Evolutionary conservation across 2,888 invertebrate genomes (phyloP), one percentile per base, ranked within the genome.

Genomic region (Plemyria rubiginata): DNA sequence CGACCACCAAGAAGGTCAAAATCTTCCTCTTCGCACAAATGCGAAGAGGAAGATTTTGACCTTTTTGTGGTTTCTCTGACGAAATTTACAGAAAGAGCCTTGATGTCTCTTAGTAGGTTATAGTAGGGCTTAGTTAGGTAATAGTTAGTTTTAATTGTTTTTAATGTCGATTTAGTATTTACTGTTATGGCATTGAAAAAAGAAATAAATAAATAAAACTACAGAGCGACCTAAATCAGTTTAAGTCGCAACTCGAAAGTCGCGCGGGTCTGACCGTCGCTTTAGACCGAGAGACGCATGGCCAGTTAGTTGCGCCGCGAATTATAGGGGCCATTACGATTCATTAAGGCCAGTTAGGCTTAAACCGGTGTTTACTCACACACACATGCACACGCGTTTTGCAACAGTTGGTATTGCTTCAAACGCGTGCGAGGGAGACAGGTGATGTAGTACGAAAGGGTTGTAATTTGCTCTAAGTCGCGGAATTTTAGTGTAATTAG

Each of bases 291-390:
- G 60, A 60, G 60, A 59, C 91, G 88, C 88, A 90, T 86, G 91
- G 90, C 87, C 91, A 92, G 92, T 93, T 93, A 93, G 93, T 93
- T 93, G 92, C 92, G 92, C 92, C 92, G 92, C 93, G 92, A 93
- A 93, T 93, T 93, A 93, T 93, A 93, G 93, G 92, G 93, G 92
- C 93, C 93, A 93, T 93, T 93, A 93, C 93, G 93, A 93, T 93
- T 93, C 93, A 93, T 93, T 93, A 93, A 93, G 92, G 93, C 92
- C 93, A 92, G 93, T 93, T 93, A 93, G 92, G 93, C 92, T 93
- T 93, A 92, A 93, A 92, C 90, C 87, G 90, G 92, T 93, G 92
- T 93, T 93, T 93, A 90, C 92, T 78, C 88, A 91, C 90, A 80
- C 92, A 90, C 89, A 91, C 91, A 71, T 50, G 57, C 65, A 75